Evolutionary conservation across 1,140 invertebrate genomes (phyloP), one percentile per base, ranked within the genome.

Genomic region (Stenopsyche tienmushanensis): DNA sequence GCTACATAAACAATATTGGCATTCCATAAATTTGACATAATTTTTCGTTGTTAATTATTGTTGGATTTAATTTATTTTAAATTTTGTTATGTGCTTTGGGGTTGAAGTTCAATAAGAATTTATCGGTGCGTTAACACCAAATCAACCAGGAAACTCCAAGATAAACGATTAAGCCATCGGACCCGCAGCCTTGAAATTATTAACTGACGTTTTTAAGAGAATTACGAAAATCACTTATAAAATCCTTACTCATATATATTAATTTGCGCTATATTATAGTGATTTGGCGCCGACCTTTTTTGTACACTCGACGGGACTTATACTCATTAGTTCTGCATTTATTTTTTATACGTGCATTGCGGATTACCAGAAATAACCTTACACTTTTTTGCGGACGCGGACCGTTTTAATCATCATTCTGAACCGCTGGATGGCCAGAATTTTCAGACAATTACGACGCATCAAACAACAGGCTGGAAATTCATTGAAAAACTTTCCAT

Each of bases 51-150:
- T n/a, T n/a, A n/a, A n/a, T n/a, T n/a, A n/a, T n/a, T n/a, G n/a
- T n/a, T n/a, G n/a, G n/a, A n/a, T n/a, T n/a, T n/a, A n/a, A n/a
- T n/a, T n/a, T n/a, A n/a, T n/a, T n/a, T n/a, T n/a, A n/a, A n/a
- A n/a, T n/a, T n/a, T n/a, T n/a, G n/a, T n/a, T n/a, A n/a, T n/a
- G n/a, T n/a, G n/a, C n/a, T n/a, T n/a, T n/a, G n/a, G n/a, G n/a
- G n/a, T n/a, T n/a, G n/a, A n/a, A n/a, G n/a, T n/a, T n/a, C n/a
- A n/a, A n/a, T n/a, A n/a, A n/a, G n/a, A n/a, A 57, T 57, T 57
- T 42, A n/a, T 42, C 54, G 34, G 15, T 42, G 39, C 39, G 26
- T 57, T 42, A 39, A 26, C 20, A 42, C 34, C 21, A 54, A 54
- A 34, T 54, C 52, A 18, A 34, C 25, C 26, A 54, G 52, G 39